A percentile compares a stretch with the other conserved stretches of the same genome.
Evolutionary conservation across 37 sponge, comb jelly and placozoan genomes (phyloP).

Genomic region (Corticium candelabrum): DNA sequence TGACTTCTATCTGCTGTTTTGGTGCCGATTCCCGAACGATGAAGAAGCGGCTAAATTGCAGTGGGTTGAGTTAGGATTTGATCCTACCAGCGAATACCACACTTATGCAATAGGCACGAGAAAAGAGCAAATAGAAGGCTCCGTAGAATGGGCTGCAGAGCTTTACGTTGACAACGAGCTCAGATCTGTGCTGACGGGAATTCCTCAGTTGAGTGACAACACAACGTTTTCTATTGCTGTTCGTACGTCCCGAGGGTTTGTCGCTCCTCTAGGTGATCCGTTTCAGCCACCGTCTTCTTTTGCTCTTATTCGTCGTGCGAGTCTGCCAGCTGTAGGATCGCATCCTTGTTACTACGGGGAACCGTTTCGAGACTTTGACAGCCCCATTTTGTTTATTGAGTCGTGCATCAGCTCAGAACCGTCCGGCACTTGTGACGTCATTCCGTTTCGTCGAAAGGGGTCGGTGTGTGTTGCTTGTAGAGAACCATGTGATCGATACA

Average conservation of each 20-base stretch:
- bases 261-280: conserved; percentile 11
- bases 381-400: conserved; percentile 34
- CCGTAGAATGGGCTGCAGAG: background rate
- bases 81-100: conserved; percentile 1
- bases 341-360: conserved; percentile 44
- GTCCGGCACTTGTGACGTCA: background rate
- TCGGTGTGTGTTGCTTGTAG: background rate
- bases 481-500: background rate
- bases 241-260: conserved; percentile 32
- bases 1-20: background rate
- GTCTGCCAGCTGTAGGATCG: conserved; percentile 18
- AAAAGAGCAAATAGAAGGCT: background rate
- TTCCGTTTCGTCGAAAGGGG: background rate
- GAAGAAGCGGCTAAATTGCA: background rate
- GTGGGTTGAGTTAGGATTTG: background rate
- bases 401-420: background rate
- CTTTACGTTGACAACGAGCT: conserved; percentile 35
- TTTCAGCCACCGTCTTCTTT: conserved; percentile 21
- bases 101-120: background rate
- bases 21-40: background rate
- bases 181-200: conserved; percentile 26
- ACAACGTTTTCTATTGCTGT: conserved; percentile 21
- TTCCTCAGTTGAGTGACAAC: conserved; percentile 29
- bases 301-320: conserved; percentile 39
- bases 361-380: conserved; percentile 48